Evolutionary conservation across 2,797 vertebrate species (phyloP), one percentile per base, ranked within the genome.

Genomic region (Centropyge bicolor): DNA sequence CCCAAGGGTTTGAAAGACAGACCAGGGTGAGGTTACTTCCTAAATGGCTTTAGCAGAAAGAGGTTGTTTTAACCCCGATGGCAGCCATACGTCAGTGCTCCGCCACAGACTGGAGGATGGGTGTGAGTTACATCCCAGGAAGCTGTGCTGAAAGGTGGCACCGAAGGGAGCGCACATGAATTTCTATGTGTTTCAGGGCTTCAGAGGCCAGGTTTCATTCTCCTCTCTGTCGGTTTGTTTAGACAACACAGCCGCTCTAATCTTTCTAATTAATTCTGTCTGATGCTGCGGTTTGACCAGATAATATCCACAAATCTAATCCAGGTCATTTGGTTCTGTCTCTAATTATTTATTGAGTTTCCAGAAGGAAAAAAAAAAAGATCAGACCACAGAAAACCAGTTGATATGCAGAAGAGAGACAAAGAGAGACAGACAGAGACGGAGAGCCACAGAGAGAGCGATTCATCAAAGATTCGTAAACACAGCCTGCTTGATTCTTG

Each of bases 311-410:
- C 81, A 83, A 86, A 90, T 90, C 89, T 85, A 92, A 93, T 93
- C 87, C 85, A 67, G 88, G 91, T 92, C 82, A 90, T 93, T 93
- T 82, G 67, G 71, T 81, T 81, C 60, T 24, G 69, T 76, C 77
- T 88, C 74, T 94, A 91, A 94, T 92, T 93, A 91, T 92, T 92
- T 93, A 94, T 93, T 83, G 91, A 91, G 81, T 86, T 92, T 84
- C 24, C 46, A 57, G 56, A 49, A 51, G 8, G 11, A 49, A 14
- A 41, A 62, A 70, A 57, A 59, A 74, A 59, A 52, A 70, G 56
- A 80, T 73, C 75, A 78, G 69, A 83, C 80, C 60, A 65, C 45
- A 69, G 70, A 86, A 86, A 86, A 85, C 10, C 63, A 54, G 88
- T 83, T 91, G 81, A 90, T 87, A 84, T 84, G 82, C 82, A 89